phyloP scores from a whole-genome alignment of 2,888 invertebrate species.

The Tortrix viridana region DNA sequence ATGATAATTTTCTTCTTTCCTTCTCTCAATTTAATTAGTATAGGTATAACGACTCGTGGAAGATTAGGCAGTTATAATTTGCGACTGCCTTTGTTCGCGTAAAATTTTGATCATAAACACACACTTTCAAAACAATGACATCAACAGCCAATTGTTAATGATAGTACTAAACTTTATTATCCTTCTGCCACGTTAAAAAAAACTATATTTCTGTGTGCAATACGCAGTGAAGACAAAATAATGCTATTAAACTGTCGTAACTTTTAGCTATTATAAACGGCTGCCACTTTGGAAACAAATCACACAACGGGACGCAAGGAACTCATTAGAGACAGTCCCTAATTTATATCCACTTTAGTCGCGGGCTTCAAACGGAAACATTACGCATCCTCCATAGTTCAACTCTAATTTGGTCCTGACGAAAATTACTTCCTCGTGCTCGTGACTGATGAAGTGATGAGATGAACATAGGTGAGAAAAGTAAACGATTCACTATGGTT shows the following conservation, averaged over 20 bases:
- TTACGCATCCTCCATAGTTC: conserved; percentile 62
- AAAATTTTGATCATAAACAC: too few species aligned
- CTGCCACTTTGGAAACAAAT: conserved; percentile 32
- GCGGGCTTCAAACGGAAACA: conserved; percentile 58
- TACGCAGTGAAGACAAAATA: neutral
- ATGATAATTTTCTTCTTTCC: too few species aligned
- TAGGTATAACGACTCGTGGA: too few species aligned
- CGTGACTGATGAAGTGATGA: conserved; percentile 25
- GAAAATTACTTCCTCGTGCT: conserved; percentile 51
- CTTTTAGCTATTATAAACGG: conserved; percentile 24
- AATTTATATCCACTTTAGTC: conserved; percentile 55
- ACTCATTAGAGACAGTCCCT: conserved; percentile 40
- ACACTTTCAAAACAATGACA: too few species aligned
- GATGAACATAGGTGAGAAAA: too few species aligned
- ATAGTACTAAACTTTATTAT: too few species aligned
- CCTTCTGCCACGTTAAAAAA: neutral
- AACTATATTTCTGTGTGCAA: neutral
- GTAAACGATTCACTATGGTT: too few species aligned
- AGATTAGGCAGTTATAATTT: too few species aligned
- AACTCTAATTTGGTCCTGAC: conserved; percentile 64
- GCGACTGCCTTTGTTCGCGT: too few species aligned
- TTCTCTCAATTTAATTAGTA: too few species aligned
- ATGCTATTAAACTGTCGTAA: conserved; percentile 15
- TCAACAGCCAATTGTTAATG: too few species aligned
- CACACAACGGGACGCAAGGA: conserved; percentile 36